A percentile compares a stretch with the other conserved stretches of the same genome.
phyloP scores from a whole-genome alignment of 2,797 vertebrate genomes.

The Margarornis squamiger region DNA sequence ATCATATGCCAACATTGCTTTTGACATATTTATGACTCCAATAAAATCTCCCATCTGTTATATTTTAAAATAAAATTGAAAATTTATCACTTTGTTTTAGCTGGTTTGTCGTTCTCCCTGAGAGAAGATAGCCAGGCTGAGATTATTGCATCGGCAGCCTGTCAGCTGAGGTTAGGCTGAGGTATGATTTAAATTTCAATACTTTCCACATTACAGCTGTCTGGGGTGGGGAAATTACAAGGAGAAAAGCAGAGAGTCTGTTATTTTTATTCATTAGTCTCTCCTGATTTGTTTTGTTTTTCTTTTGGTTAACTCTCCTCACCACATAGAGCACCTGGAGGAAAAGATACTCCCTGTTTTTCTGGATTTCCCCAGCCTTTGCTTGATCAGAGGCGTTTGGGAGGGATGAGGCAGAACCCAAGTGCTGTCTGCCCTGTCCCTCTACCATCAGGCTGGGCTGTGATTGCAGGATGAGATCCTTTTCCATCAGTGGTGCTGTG shows the following conservation, averaged over 20 bases:
- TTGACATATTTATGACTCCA: slow-evolving; percentile 82
- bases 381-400: neutral
- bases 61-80: slow-evolving; percentile 84
- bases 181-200: slow-evolving; percentile 78
- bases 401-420: neutral
- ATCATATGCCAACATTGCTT: slow-evolving; percentile 74
- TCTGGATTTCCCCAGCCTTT: neutral
- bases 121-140: slow-evolving; percentile 74
- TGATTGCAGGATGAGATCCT: neutral
- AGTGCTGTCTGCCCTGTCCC: neutral
- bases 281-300: slow-evolving; percentile 32
- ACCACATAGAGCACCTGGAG: neutral
- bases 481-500: neutral
- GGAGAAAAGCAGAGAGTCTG: slow-evolving; percentile 36
- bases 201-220: slow-evolving; percentile 70
- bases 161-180: slow-evolving; percentile 66
- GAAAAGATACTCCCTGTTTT: neutral
- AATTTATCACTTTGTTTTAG: slow-evolving; percentile 78
- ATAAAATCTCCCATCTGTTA: slow-evolving; percentile 83
- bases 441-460: neutral
- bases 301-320: neutral
- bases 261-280: slow-evolving; percentile 52
- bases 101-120: slow-evolving; percentile 68
- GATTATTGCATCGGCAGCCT: slow-evolving; percentile 65
- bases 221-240: slow-evolving; percentile 61